Conservation (phyloP, 2,113 vertebrate genomes). For the Megalops atlanticus region DNA sequence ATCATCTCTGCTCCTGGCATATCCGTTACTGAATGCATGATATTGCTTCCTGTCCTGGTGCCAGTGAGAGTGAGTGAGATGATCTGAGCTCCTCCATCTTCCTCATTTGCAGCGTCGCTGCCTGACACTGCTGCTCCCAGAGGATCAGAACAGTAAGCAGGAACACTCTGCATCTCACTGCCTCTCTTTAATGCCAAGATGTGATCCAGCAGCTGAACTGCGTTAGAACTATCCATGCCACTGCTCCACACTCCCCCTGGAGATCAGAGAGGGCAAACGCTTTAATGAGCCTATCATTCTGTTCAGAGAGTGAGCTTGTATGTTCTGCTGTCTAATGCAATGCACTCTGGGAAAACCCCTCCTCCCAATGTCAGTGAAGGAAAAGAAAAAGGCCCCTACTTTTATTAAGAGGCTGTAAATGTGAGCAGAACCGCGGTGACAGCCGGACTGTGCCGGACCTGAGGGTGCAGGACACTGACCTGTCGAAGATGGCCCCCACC, state of each 20-base stretch:
- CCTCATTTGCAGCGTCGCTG: too few species aligned
- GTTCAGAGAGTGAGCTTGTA: not conserved
- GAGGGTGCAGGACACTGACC: slow-evolving; percentile 56
- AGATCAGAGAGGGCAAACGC: not conserved
- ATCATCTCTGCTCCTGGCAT: too few species aligned
- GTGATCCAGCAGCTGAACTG: not conserved
- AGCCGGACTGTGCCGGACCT: not conserved
- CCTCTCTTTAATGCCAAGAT: slow-evolving; percentile 5
- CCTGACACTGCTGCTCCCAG: not conserved
- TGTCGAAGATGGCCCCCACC: slow-evolving; percentile 89
- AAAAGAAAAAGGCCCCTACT: not conserved
- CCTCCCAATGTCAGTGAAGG: not conserved
- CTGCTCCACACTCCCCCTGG: not conserved
- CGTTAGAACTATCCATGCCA: not conserved
- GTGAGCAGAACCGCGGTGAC: not conserved
- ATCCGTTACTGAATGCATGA: too few species aligned
- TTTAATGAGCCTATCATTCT: not conserved
- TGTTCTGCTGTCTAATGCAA: not conserved
- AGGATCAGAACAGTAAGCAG: not conserved
- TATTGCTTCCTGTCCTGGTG: too few species aligned
- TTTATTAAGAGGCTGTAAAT: not conserved
- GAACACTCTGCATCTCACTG: slow-evolving; percentile 10
- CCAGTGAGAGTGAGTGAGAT: too few species aligned
- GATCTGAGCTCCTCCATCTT: too few species aligned
- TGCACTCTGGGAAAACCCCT: not conserved